A percentile compares a stretch with the other conserved stretches of the same genome.
Conservation (phyloP, 1,140 invertebrate genomes). For the Brachystomella parvula region DNA sequence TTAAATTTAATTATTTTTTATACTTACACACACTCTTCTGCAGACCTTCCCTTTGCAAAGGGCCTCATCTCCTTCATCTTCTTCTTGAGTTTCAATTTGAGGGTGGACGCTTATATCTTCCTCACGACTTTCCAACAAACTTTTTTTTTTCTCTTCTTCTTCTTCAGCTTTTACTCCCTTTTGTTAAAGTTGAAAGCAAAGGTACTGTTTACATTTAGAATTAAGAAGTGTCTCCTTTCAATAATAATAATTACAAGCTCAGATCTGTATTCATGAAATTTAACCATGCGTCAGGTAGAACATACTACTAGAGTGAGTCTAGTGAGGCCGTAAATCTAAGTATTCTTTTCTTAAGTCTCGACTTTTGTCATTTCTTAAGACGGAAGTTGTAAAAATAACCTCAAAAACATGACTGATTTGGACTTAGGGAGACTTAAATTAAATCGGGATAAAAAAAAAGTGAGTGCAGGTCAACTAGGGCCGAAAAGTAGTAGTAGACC, state of each 20-base stretch:
- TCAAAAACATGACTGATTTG: too few species aligned
- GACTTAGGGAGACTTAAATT: too few species aligned
- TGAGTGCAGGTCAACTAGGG: too few species aligned
- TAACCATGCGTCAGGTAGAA: constrained; percentile 5
- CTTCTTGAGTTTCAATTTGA: constrained; percentile 10
- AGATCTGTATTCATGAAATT: neutral
- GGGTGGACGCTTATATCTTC: neutral
- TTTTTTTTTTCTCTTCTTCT: too few species aligned
- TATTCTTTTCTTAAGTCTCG: neutral
- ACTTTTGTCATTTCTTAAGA: neutral
- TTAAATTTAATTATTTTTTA: constrained; percentile 11
- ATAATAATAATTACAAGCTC: neutral
- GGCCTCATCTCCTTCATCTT: too few species aligned
- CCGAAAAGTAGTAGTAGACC: too few species aligned
- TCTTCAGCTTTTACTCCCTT: too few species aligned
- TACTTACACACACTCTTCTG: too few species aligned
- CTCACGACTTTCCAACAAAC: constrained; percentile 1
- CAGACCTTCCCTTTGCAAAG: too few species aligned
- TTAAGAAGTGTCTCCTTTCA: constrained; percentile 6
- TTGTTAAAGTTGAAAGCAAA: too few species aligned
- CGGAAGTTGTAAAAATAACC: constrained; percentile 8
- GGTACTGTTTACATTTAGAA: constrained; percentile 6
- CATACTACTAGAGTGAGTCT: too few species aligned
- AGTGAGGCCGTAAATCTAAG: neutral
- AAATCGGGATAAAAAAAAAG: too few species aligned